Evolutionary conservation across 2,797 vertebrate genomes (phyloP).

Genomic region (Cuniculus paca): DNA sequence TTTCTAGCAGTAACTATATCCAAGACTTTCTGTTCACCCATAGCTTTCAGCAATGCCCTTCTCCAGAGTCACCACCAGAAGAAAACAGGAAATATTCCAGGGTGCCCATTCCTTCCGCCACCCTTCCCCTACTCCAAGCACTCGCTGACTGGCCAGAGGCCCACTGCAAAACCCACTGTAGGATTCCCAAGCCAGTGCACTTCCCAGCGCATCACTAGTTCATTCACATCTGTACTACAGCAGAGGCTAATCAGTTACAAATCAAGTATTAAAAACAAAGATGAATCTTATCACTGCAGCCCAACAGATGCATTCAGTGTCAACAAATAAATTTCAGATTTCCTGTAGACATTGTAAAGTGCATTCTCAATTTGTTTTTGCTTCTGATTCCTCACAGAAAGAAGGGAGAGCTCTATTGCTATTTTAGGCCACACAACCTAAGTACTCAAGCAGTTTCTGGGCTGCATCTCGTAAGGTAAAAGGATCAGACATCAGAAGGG

Average conservation of each 20-base stretch:
- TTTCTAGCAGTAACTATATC: background rate
- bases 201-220: background rate
- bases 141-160: background rate
- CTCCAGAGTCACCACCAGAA: background rate
- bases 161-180: background rate
- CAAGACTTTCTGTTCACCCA: background rate
- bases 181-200: background rate
- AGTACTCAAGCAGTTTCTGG: conserved; percentile 67
- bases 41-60: background rate
- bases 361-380: conserved; percentile 54
- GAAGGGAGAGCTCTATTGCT: conserved; percentile 50
- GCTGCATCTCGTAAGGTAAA: conserved; percentile 81
- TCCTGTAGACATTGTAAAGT: conserved; percentile 23
- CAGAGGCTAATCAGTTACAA: conserved; percentile 20
- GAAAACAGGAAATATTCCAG: background rate
- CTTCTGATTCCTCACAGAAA: conserved; percentile 66
- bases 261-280: conserved; percentile 61
- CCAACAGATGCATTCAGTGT: background rate
- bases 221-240: background rate
- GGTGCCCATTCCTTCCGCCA: background rate
- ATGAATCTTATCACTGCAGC: conserved; percentile 25
- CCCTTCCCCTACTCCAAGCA: fast-evolving
- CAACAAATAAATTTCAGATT: conserved; percentile 59
- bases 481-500: conserved; percentile 81
- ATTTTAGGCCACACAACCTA: conserved; percentile 75